Conservation (phyloP, 2,797 vertebrate species). For the Perodicticus potto region DNA sequence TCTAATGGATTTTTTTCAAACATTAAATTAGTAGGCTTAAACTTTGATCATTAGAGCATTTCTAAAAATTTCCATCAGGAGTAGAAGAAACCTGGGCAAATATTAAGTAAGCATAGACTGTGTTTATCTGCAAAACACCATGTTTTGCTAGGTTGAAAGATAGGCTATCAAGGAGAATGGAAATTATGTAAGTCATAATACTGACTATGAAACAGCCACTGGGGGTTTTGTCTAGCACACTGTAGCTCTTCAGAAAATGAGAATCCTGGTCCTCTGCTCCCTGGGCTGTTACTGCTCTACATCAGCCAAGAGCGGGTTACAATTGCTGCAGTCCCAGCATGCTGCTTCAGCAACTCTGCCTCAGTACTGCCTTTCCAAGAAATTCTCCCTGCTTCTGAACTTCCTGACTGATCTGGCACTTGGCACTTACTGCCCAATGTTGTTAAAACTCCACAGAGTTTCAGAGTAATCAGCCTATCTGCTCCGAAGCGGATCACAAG, state of each 20-base stretch:
- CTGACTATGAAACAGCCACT: neutral
- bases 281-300: neutral
- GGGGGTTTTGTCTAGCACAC: neutral
- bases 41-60: neutral
- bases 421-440: neutral
- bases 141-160: conserved; percentile 55
- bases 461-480: neutral
- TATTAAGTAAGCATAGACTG: conserved; percentile 8
- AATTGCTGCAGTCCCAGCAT: neutral
- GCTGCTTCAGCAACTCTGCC: neutral
- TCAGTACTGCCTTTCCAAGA: conserved; percentile 24
- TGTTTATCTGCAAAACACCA: conserved; percentile 57
- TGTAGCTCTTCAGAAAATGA: conserved; percentile 56
- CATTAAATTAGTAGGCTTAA: conserved; percentile 24
- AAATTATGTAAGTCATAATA: conserved; percentile 26
- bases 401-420: neutral
- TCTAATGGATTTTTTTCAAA: conserved; percentile 48
- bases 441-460: neutral
- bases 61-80: conserved; percentile 20
- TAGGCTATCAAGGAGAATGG: neutral
- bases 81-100: conserved; percentile 38
- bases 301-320: neutral
- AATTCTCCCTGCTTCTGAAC: conserved; percentile 20
- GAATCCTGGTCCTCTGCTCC: neutral
- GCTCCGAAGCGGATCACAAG: neutral